Evolutionary conservation across 2,113 vertebrate genomes (phyloP).

Genomic region (Abramis brama): DNA sequence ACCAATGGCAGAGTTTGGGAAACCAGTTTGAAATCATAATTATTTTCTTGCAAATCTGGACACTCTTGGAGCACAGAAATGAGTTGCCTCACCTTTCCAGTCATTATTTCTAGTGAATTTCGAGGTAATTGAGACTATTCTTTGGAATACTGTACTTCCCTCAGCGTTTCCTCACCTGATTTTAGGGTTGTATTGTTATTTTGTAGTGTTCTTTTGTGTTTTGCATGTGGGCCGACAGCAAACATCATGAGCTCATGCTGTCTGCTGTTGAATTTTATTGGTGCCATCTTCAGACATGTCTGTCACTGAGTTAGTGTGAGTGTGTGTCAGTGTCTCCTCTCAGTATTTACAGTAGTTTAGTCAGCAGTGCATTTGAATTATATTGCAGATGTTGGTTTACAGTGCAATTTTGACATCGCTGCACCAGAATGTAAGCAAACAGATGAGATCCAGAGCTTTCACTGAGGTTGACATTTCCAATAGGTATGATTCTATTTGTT

Average conservation of each 20-base stretch:
- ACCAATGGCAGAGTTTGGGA: neutral
- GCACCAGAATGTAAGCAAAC: slow-evolving; percentile 27
- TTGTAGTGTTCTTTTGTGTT: neutral
- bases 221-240: neutral
- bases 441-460: neutral
- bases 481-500: slow-evolving; percentile 3
- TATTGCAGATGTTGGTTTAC: slow-evolving; percentile 19
- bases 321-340: neutral
- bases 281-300: neutral
- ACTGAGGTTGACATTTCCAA: neutral
- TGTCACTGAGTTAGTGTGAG: neutral
- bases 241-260: slow-evolving; percentile 12
- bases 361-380: slow-evolving; percentile 7
- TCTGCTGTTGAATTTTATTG: neutral
- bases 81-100: neutral
- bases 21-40: neutral
- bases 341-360: slow-evolving; percentile 16
- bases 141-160: neutral
- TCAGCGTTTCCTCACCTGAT: neutral
- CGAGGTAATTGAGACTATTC: neutral
- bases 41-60: neutral
- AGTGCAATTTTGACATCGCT: neutral
- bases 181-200: neutral
- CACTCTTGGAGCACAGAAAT: neutral
- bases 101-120: neutral